Base-by-base conservation (phyloP, 2,797 vertebrate species). In the Eospalax fontanierii region DNA sequence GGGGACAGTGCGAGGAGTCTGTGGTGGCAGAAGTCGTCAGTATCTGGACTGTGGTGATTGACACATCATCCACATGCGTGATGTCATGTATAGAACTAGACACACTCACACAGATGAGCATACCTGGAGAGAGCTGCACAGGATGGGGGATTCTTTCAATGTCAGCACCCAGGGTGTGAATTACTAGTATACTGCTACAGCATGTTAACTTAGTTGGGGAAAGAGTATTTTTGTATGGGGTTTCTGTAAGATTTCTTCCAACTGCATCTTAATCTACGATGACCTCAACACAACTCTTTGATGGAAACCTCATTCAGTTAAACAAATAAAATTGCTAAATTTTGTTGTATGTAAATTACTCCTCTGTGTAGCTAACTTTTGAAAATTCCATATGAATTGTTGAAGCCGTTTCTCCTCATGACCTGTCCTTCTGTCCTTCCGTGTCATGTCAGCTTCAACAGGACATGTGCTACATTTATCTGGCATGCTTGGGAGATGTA, bases 311-410 rank as follows among this genome's bases (percentile, higher is more conserved):
- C 61, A 91, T 76, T 79, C 26, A 22, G 38, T 68, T 63, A 6
- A 61, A 73, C 9, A 50, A 82, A 75, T 78, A 73, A 88, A 88
- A 65, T 73, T 26, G 46, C 12, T 87, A 71, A 61, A 59, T 81
- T 30, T 87, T 87, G 59, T 76, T 35, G 33, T 66, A 74, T 54
- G 8, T 87, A 85, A 87, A 74, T 87, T 59, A 95, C 96, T 89
- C 59, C 40, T 87, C 50, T 61, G 4, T n/a, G 21, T n/a, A 94
- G 66, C n/a, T 75, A 12, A 81, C 54, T 74, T 95, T 87, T 46
- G 38, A 80, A 78, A 76, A 15, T 76, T 89, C 61, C 79, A 6
- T 91, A 65, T 14, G 18, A 65, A 10, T 40, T 46, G 24, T 88
- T 19, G 18, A 88, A 46, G 59, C 30, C 43, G 6, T 43, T 74